phyloP scores from a whole-genome alignment of 2,888 invertebrate species.

The Adelognathus sp. region DNA sequence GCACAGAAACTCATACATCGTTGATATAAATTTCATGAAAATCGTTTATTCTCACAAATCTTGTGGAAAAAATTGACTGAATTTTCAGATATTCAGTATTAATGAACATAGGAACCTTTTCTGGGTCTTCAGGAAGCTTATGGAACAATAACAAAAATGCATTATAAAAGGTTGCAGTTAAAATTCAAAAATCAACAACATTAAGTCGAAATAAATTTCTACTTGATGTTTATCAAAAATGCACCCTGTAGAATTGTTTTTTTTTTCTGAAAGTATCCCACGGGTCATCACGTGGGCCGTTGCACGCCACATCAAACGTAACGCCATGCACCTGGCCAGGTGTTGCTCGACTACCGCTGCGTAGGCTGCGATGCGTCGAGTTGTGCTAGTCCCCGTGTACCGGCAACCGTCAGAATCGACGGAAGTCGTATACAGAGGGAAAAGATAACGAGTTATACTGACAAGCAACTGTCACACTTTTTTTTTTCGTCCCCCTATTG shows the following conservation, averaged over 20 bases:
- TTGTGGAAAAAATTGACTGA: no score
- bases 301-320: slow-evolving; percentile 6
- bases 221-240: neutral
- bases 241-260: neutral
- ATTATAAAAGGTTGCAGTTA: neutral
- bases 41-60: no score
- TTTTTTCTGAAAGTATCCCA: slow-evolving; percentile 10
- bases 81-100: no score
- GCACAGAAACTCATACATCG: no score
- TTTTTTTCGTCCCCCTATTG: slow-evolving; percentile 1
- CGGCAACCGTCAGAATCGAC: slow-evolving; percentile 1
- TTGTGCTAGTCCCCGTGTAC: neutral
- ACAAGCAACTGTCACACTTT: neutral
- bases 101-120: no score
- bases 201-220: neutral
- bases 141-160: neutral
- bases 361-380: neutral
- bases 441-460: slow-evolving; percentile 29
- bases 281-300: neutral
- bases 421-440: slow-evolving; percentile 18
- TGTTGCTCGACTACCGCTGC: slow-evolving; percentile 8
- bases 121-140: no score
- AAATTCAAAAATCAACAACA: neutral
- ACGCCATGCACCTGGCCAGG: slow-evolving; percentile 46
- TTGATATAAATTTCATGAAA: no score